phyloP scores from a whole-genome alignment of 1,140 invertebrate genomes.

The Ptiloglossa arizonensis region DNA sequence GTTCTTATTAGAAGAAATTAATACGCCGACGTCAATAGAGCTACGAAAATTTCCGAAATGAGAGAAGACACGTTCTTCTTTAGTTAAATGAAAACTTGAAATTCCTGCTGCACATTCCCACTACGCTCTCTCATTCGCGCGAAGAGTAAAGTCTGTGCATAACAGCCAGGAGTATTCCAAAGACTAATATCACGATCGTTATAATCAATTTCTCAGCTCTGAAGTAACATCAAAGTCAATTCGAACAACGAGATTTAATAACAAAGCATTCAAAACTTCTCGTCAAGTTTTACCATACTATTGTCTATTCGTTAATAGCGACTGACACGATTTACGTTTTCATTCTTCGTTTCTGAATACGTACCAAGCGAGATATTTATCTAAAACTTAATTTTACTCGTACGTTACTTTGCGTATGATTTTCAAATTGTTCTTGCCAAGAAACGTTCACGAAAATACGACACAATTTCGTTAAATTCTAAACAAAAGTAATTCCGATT shows the following conservation, averaged over 20 bases:
- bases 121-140: background rate
- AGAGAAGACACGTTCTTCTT: constrained; percentile 6
- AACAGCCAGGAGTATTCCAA: background rate
- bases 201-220: background rate
- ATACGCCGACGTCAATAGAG: constrained; percentile 48
- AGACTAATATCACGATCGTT: constrained; percentile 12
- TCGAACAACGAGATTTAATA: background rate
- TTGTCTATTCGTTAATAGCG: no score
- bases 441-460: no score
- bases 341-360: no score
- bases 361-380: no score
- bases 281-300: no score
- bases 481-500: no score
- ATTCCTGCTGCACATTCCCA: constrained; percentile 29
- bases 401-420: no score
- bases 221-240: background rate
- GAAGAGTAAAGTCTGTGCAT: constrained; percentile 21
- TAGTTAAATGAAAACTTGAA: constrained; percentile 52
- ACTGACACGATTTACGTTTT: no score
- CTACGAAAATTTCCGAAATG: constrained; percentile 34
- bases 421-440: no score
- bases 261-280: no score
- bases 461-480: no score
- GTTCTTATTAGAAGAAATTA: constrained; percentile 31
- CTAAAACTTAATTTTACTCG: no score